Evolutionary conservation across 2,113 vertebrate genomes (phyloP).

Genomic region (Myrmophylax atrothorax): DNA sequence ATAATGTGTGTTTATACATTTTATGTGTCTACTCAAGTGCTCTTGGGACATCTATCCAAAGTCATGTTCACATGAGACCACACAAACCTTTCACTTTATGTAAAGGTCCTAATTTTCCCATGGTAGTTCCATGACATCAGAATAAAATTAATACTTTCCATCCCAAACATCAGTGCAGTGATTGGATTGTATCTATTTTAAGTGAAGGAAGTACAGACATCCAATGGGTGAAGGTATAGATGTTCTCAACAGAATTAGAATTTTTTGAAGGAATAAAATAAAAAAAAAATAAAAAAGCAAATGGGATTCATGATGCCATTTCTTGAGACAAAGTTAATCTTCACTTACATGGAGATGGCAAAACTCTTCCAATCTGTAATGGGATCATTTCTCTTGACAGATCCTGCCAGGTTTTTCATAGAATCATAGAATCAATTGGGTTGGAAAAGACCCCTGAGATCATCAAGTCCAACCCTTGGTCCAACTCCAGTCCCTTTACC

Average conservation of each 20-base stretch:
- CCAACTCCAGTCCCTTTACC: no score
- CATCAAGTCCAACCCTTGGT: no score
- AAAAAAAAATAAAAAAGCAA: neutral
- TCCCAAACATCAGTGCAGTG: neutral
- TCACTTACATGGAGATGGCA: neutral
- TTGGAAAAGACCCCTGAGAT: no score
- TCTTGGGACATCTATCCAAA: neutral
- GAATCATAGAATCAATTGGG: no score
- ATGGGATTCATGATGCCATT: neutral
- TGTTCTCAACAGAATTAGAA: neutral
- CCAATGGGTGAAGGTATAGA: neutral
- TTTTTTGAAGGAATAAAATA: neutral
- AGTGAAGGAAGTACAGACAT: neutral
- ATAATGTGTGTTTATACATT: neutral
- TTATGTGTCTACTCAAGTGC: neutral
- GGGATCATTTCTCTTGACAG: neutral
- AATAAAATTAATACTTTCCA: neutral
- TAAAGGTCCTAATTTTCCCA: neutral
- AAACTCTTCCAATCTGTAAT: neutral
- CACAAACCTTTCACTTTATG: neutral
- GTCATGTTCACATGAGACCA: neutral
- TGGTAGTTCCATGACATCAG: neutral
- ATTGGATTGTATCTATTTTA: neutral
- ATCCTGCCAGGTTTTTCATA: neutral
- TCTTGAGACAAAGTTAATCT: neutral